Percentiles rank a stretch among this genome's conserved stretches.
Evolutionary conservation across 2,797 vertebrate genomes (phyloP).

Genomic region (Hirundo rustica): DNA sequence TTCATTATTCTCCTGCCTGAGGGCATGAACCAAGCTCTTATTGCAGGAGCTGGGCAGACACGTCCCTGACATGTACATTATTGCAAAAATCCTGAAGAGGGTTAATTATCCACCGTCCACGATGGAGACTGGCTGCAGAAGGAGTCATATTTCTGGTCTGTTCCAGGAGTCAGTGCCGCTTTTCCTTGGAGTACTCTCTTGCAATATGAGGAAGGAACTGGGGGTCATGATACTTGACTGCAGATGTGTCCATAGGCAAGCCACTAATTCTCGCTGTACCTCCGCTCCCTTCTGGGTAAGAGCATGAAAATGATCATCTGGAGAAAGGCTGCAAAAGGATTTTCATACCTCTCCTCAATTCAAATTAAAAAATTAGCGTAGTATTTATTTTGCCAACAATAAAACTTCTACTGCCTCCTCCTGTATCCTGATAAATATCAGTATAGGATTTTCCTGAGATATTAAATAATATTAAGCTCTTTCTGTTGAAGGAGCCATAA

Average conservation of each 20-base stretch:
- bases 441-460: not conserved
- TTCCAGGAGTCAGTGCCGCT: not conserved
- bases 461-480: not conserved
- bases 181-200: constrained; percentile 2
- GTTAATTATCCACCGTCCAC: constrained; percentile 36
- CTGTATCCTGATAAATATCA: not conserved
- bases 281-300: not conserved
- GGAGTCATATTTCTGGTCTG: not conserved
- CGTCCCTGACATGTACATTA: constrained; percentile 21
- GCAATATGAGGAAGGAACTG: constrained; percentile 26
- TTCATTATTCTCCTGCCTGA: constrained; percentile 58
- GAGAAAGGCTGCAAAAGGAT: not conserved
- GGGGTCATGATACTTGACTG: not conserved
- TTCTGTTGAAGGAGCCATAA: not conserved
- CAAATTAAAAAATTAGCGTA: not conserved
- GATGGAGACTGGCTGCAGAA: not conserved
- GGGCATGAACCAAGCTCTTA: constrained; percentile 38
- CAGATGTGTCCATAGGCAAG: not conserved
- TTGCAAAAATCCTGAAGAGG: constrained; percentile 29
- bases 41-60: constrained; percentile 6
- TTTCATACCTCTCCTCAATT: not conserved
- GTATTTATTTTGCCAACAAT: not conserved
- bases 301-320: not conserved
- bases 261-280: not conserved
- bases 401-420: not conserved